Percentiles rank a stretch among this genome's conserved stretches.
Conservation (phyloP, 2,113 vertebrate species). For the Microcebus lehilahytsara region DNA sequence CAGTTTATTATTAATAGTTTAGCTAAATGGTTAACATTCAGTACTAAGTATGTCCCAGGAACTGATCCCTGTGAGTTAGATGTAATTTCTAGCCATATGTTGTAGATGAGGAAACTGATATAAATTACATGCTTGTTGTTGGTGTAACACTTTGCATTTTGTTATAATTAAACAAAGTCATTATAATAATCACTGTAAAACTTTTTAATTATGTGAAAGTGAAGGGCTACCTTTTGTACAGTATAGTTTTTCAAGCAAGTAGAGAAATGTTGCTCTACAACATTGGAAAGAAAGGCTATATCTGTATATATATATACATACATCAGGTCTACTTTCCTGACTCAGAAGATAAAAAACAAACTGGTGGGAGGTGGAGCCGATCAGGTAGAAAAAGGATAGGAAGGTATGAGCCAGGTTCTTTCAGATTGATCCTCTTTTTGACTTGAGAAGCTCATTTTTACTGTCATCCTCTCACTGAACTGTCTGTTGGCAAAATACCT, state of each 20-base stretch:
- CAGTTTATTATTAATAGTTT: no score
- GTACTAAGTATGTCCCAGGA: neutral
- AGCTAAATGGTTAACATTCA: neutral
- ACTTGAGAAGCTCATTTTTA: neutral
- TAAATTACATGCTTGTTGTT: neutral
- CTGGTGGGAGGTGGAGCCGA: neutral
- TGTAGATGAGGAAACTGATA: neutral
- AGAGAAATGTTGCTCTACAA: neutral
- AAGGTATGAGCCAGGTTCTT: neutral
- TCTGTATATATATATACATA: neutral
- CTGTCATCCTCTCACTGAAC: neutral
- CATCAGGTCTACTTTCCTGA: neutral
- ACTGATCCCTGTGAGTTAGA: neutral
- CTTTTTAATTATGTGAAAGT: neutral
- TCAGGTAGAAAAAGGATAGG: neutral
- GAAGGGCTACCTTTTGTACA: neutral
- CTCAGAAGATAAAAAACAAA: neutral
- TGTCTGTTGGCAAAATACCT: neutral
- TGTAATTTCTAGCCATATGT: neutral
- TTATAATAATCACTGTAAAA: neutral
- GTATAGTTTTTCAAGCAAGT: neutral
- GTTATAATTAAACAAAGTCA: neutral
- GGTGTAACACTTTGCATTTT: slow-evolving; percentile 15
- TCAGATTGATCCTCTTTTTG: neutral
- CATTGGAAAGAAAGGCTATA: neutral